Base-by-base conservation (phyloP, 2,113 vertebrate genomes). In the Ochotona curzoniae region DNA sequence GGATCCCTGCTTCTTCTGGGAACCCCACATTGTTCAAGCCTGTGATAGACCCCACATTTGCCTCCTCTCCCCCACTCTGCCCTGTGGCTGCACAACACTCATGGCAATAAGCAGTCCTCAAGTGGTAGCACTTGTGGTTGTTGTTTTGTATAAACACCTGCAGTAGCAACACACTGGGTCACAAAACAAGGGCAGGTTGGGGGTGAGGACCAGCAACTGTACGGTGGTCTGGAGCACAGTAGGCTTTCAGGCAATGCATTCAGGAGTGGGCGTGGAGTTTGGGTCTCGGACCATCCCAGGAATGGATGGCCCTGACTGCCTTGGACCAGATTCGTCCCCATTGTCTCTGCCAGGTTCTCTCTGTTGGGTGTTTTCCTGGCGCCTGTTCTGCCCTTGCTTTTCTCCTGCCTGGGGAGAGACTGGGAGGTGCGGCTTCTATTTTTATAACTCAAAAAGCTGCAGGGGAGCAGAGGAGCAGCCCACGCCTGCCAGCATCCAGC, bases 351-450 rank as follows among this genome's bases (percentile, higher is more conserved):
- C 38, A 7, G 60, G 38, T 17, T 12, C 44, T 76, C 91, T 30
- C 86, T 51, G 44, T n/a, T 67, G 63, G 83, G 35, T 11, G 23
- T 54, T 74, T 73, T 54, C 76, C 32, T 15, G 83, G 32, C 0
- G 1, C 15, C 8, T n/a, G 61, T 15, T 60, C 67, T 61, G 67
- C 30, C 35, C 64, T 75, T 38, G 26, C 26, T 60, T 64, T 13
- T 28, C 26, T 20, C 66, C 13, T 7, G 71, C 76, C 73, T 25
- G 15, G 30, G 11, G 4, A 83, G 82, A 44, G 71, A 54, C 17
- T 64, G 15, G 63, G 35, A 73, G 25, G 23, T 10, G 20, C 30
- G 26, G 35, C 14, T 32, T 80, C 73, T 86, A 61, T 95, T 96
- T 94, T 76, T 38, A 49, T 73, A 73, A 13, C 66, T 87, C 64